Evolutionary conservation across 2,797 vertebrate genomes (phyloP), one percentile per base, ranked within the genome.

Genomic region (Coregonus sp.): DNA sequence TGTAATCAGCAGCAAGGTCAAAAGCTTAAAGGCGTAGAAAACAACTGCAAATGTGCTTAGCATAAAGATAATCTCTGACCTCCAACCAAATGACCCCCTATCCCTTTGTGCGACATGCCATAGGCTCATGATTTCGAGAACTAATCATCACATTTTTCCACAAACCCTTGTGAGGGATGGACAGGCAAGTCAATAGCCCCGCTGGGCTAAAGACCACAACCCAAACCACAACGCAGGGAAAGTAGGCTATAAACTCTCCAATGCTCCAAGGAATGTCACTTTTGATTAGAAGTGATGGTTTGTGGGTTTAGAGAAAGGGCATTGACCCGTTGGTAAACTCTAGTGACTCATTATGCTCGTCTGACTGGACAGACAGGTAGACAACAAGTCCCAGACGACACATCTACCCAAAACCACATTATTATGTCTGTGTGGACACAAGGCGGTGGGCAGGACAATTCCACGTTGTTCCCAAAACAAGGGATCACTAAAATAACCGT

Each of bases 51-150:
- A 82, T 75, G 79, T 68, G 61, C 82, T 72, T 76, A 25, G 75
- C 47, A 73, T 74, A 73, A 73, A 77, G 87, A 84, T 86, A 84
- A 84, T 66, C 80, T 12, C 68, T 35, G 75, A 47, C 75, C 65
- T 76, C 71, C 76, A 71, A 84, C 68, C 76, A 56, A 70, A 47
- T 47, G 2, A 11, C 40, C 9, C 40, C 9, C 9, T 47, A 11
- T 47, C 11, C 40, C 40, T 47, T 47, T 47, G 40, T 47, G 40
- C 9, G 9, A 12, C 40, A 47, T 47, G 11, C 40, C 2, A 47
- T 47, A 9, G 40, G 40, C 40, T 12, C 40, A 47, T 47, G 40
- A 47, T 47, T 47, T 47, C 40, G 9, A 47, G 40, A 47, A 11
- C 40, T 47, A 47, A 47, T 47, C 40, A 11, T 47, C 7, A 47